Percentiles rank a stretch among this genome's conserved stretches.
phyloP scores from a whole-genome alignment of 2,888 invertebrate species.

The Piscicola geometra region DNA sequence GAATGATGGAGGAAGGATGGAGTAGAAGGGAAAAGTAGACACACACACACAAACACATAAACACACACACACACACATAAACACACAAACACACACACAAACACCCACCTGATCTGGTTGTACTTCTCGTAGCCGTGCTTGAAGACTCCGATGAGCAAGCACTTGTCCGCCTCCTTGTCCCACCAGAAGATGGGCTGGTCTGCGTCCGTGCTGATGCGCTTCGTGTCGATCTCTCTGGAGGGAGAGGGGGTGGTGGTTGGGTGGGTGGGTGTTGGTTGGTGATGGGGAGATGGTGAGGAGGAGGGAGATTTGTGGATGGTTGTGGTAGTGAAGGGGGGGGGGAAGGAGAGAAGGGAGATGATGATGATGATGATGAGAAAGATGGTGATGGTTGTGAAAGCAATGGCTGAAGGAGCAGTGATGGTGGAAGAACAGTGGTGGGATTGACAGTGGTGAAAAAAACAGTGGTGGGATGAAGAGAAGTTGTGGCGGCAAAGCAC shows the following conservation, averaged over 20 bases:
- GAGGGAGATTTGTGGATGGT: neutral
- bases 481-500: neutral
- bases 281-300: neutral
- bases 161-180: conserved; percentile 95
- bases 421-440: neutral
- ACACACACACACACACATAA: too few species aligned
- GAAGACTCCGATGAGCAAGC: conserved; percentile 92
- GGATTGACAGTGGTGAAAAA: neutral
- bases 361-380: too few species aligned
- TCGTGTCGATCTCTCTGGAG: conserved; percentile 75
- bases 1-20: too few species aligned
- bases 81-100: too few species aligned
- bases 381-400: too few species aligned
- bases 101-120: conserved; percentile 74
- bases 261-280: neutral
- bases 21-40: too few species aligned
- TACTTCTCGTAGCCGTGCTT: conserved; percentile 74
- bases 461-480: neutral
- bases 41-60: too few species aligned
- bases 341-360: too few species aligned
- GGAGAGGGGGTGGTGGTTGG: neutral
- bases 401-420: neutral
- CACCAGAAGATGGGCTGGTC: conserved; percentile 69
- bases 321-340: too few species aligned
- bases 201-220: conserved; percentile 78